A percentile compares a stretch with the other conserved stretches of the same genome.
phyloP scores from a whole-genome alignment of 2,888 invertebrate genomes.

The Didymodactylos carnosus region DNA sequence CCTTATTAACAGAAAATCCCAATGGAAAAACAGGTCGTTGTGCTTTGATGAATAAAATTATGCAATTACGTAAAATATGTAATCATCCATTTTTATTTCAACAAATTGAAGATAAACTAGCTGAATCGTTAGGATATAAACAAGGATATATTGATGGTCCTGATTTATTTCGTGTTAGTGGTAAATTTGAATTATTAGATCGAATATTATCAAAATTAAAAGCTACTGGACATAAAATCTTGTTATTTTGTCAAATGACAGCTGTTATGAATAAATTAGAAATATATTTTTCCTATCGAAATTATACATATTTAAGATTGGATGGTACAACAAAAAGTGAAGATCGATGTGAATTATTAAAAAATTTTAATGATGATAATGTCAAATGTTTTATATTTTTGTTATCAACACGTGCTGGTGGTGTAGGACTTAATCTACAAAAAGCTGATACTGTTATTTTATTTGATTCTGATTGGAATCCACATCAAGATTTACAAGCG shows the following conservation, averaged over 20 bases:
- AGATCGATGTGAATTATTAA: conserved; percentile 77
- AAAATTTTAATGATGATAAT: conserved; percentile 40
- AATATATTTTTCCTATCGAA: conserved; percentile 74
- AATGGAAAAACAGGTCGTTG: conserved; percentile 66
- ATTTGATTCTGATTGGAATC: conserved; percentile 99
- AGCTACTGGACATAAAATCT: conserved; percentile 69
- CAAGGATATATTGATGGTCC: conserved; percentile 62
- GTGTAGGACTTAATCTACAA: conserved; percentile 86
- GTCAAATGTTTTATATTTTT: conserved; percentile 86
- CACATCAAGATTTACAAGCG: conserved; percentile 97
- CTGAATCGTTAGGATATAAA: conserved; percentile 56
- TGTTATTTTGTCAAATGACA: conserved; percentile 99
- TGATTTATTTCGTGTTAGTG: conserved; percentile 74
- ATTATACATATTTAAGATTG: conserved; percentile 66
- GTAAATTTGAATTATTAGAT: conserved; percentile 91
- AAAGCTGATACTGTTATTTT: conserved; percentile 96
- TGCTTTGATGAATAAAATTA: conserved; percentile 91
- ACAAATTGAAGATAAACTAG: conserved; percentile 88
- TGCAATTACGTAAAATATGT: conserved; percentile 88
- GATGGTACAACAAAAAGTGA: conserved; percentile 97
- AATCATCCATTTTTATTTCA: conserved; percentile 99
- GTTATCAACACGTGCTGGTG: conserved; percentile 87
- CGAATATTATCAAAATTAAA: conserved; percentile 88
- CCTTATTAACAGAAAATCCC: conserved; percentile 66
- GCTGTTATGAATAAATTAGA: conserved; percentile 96